Evolutionary conservation across 2,888 invertebrate genomes (phyloP), one percentile per base, ranked within the genome.

Genomic region (Agrotis puta): DNA sequence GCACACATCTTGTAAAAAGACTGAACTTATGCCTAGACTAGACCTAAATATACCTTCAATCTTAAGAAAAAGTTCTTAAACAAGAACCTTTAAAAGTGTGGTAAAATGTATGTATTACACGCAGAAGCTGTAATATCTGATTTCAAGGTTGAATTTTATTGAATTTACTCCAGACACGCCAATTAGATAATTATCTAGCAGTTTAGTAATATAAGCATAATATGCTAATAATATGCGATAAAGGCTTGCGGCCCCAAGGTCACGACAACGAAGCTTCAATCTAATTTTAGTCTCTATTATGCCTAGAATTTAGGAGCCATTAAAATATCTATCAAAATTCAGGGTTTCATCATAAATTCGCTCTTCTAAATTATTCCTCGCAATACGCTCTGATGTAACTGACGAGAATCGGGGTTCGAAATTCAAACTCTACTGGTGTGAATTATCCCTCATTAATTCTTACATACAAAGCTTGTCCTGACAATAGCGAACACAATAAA

Each of bases 321-420:
- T 48, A 48, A 77, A 67, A 51, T 64, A 20, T 47, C 11, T 13
- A 76, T 72, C 50, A 73, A 69, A 63, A 74, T 70, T 70, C 53
- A 61, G 51, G 24, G 63, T 85, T 82, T 75, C 68, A 24, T 54
- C 67, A 81, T 61, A 48, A 62, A 81, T 24, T 64, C 27, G 48
- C 22, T 59, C 13, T 51, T 62, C 51, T 69, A 72, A 56, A 64
- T 82, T 80, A 79, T 67, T 69, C 48, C 33, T 71, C 61, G 50
- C 39, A 50, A 50, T 39, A 78, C 13, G 33, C 56, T 56, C n/a
- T 33, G n/a, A 14, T 1, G 13, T 33, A 33, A 56, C n/a, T 56
- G 13, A 54, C 3, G 27, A 18, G 54, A n/a, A 11, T 27, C 27
- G 13, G 27, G n/a, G 11, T n/a, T 2, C 24, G 18, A 54, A 27